Evolutionary conservation across 1,140 invertebrate species (phyloP).

Genomic region (Cydia amplana): DNA sequence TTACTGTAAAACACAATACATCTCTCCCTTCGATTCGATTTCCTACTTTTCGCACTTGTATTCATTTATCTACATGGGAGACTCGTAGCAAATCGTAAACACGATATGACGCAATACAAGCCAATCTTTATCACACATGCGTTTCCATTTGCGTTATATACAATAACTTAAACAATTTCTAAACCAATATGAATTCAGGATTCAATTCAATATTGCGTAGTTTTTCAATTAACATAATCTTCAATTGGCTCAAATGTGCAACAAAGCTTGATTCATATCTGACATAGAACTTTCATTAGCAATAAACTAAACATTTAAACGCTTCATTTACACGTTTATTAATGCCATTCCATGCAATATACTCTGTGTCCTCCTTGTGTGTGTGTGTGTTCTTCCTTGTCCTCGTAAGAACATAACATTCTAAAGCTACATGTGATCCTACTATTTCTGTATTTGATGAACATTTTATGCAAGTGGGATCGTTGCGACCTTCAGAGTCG

Average conservation of each 20-base stretch:
- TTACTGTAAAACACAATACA: no score
- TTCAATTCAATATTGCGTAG: neutral
- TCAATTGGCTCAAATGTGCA: neutral
- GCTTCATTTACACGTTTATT: constrained; percentile 10
- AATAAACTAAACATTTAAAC: constrained; percentile 5
- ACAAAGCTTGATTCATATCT: neutral
- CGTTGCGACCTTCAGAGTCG: neutral
- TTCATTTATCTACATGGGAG: neutral
- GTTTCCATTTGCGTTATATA: neutral
- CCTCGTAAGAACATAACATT: constrained; percentile 20
- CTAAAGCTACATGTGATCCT: constrained; percentile 2
- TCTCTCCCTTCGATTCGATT: no score
- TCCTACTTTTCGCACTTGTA: no score
- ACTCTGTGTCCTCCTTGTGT: no score
- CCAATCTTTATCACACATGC: neutral
- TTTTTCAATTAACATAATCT: constrained; percentile 16
- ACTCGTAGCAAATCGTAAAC: neutral
- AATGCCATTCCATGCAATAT: neutral
- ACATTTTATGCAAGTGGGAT: constrained; percentile 4
- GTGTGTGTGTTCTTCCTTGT: constrained; percentile 11
- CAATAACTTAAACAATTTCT: neutral
- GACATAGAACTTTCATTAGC: neutral
- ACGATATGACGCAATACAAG: neutral
- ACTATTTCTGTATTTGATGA: constrained; percentile 1
- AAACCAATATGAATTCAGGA: neutral